Conservation (phyloP, 2,888 invertebrate species). For the Standfussiana lucernea region DNA sequence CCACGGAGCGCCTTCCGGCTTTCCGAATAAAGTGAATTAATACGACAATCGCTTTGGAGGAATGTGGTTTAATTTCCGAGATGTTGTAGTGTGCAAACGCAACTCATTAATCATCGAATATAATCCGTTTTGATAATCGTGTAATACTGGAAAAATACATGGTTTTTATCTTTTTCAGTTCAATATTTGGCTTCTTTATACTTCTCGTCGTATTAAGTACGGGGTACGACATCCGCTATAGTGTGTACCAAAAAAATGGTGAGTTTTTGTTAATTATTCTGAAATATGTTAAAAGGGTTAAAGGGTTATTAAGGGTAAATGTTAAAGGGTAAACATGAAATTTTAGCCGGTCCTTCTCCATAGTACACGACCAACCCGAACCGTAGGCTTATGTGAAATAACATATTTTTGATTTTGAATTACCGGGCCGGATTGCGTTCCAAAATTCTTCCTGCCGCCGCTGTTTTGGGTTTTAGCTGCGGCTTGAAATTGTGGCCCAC, state of each 20-base stretch:
- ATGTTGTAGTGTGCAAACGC: not conserved
- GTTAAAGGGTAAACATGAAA: not conserved
- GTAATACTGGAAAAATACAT: slow-evolving; percentile 1
- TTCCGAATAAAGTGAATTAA: not conserved
- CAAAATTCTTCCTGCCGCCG: too few relatives aligned
- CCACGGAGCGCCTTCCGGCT: not conserved
- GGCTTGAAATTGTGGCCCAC: not conserved
- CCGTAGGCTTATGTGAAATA: not conserved
- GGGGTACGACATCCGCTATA: slow-evolving; percentile 70
- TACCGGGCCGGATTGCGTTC: too few relatives aligned
- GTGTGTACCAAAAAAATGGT: slow-evolving; percentile 66
- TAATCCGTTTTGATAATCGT: not conserved
- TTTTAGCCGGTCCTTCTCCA: not conserved
- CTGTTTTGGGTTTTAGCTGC: not conserved
- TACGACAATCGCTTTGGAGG: not conserved
- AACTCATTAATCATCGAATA: not conserved
- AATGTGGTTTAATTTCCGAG: not conserved
- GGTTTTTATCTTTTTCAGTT: slow-evolving; percentile 67
- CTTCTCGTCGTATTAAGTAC: slow-evolving; percentile 77
- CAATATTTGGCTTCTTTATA: slow-evolving; percentile 71
- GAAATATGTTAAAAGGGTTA: not conserved
- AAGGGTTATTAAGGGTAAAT: too few relatives aligned
- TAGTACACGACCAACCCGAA: too few relatives aligned
- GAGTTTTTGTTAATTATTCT: slow-evolving; percentile 32
- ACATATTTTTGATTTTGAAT: too few relatives aligned